Base-by-base conservation (phyloP, 2,113 vertebrate genomes). In the Hippocampus barbouri region DNA sequence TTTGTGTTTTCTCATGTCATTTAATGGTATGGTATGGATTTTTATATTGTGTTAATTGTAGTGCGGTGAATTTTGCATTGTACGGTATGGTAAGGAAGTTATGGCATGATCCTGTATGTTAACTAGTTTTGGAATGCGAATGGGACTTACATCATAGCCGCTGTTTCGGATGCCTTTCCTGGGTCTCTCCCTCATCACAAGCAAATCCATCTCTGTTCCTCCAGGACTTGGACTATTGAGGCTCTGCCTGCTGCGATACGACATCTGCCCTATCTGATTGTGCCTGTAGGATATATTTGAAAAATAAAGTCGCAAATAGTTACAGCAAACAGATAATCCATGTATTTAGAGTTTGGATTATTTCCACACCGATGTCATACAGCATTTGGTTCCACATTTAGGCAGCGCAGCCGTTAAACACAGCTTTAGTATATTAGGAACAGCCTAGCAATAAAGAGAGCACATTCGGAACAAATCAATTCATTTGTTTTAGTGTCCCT, bases 191-290 rank as follows among this genome's bases (percentile, higher is more conserved):
- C 95, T 94, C 78, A 96, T 97, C 78, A 99, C 97, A 59, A 99
- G 94, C 74, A 99, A 94, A 91, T 99, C 97, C 96, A 99, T 98
- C 88, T 99, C 97, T 0, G 97, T 99, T 81, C 96, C 97, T 73
- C 96, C 97, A 1, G 97, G 96, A 77, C 97, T 98, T 21, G 97
- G 97, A 70, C 97, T 98, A 87, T 97, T 98, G 84, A 99, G 92
- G 79, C 96, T 98, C 88, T 99, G 97, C 70, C 97, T 93, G 91
- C 97, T 98, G 82, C 95, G 94, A 88, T 98, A 96, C 64, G 95
- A 91, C 0, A 93, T 94, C 86, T 87, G 96, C 87, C 95, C 96
- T 78, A 93, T 79, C 23, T 95, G 92, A n/a, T 92, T 95, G 80
- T 96, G 95, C 83, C 97, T 99, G 86, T 67, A 79, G 85, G 74